Conservation (phyloP, 1,140 invertebrate genomes). For the Ganaspis sp. region DNA sequence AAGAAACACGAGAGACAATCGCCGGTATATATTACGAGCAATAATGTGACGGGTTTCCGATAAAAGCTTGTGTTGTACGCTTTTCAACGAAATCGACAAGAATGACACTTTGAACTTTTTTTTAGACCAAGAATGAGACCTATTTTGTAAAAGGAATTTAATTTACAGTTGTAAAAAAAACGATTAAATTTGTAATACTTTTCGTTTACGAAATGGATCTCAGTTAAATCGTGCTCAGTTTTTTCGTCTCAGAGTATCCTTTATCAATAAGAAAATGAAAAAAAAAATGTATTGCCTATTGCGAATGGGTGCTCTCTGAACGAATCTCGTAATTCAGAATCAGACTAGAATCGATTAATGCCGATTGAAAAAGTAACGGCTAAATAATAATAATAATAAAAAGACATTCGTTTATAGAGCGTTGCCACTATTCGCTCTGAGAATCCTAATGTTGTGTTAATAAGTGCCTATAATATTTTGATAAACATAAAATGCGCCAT, state of each 20-base stretch:
- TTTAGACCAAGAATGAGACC: not conserved
- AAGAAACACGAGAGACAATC: slow-evolving; percentile 26
- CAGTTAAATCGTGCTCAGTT: not conserved
- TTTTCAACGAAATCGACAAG: not conserved
- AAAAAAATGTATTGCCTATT: not conserved
- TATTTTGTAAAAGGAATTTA: not conserved
- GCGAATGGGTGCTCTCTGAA: not conserved
- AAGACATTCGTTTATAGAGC: slow-evolving; percentile 22
- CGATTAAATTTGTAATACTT: not conserved
- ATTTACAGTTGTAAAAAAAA: not conserved
- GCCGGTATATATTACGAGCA: slow-evolving; percentile 44
- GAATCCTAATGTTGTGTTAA: slow-evolving; percentile 9
- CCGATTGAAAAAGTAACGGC: not conserved
- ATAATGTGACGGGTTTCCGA: slow-evolving; percentile 45
- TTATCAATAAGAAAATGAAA: not conserved
- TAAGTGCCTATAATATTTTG: slow-evolving; percentile 30
- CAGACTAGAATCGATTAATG: not conserved
- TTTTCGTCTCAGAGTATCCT: slow-evolving; percentile 22
- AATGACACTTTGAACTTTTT: not conserved
- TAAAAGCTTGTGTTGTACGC: slow-evolving; percentile 9
- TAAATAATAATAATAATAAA: not conserved
- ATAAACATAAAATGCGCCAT: slow-evolving; percentile 5
- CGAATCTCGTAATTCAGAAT: not conserved
- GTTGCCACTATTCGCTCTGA: not conserved
- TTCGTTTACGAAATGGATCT: not conserved